Percentiles rank a stretch among this genome's conserved stretches.
These are phyloP conservation scores for Pangasius djambal DNA, from an alignment of 2,797 vertebrate genomes.

Conservation along the genomic window DNA sequence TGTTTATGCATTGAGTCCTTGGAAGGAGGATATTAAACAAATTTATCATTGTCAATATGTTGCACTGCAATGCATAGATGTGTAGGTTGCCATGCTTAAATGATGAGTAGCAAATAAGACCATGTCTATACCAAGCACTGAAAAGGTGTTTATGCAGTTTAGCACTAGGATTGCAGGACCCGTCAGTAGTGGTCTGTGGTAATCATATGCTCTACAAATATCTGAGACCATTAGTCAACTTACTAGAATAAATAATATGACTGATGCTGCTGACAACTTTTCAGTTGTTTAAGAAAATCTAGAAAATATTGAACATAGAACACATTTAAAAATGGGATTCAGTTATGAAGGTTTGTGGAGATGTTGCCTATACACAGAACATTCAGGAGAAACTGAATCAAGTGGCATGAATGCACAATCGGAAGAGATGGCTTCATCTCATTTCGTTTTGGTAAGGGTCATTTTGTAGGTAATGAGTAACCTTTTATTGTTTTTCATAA, in stretches of 20 bases:
- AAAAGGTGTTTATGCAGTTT: background rate
- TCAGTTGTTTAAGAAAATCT: background rate
- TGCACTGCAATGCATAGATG: slow-evolving; percentile 23
- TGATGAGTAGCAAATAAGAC: background rate
- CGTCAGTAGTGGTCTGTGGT: background rate
- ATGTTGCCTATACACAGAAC: background rate
- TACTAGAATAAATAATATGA: background rate
- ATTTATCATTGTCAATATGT: slow-evolving; percentile 53
- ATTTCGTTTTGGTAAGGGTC: background rate
- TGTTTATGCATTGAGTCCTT: slow-evolving; percentile 28
- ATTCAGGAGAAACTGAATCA: background rate
- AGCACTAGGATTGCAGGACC: background rate
- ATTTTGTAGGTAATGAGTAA: background rate
- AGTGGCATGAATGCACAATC: background rate
- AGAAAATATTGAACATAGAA: background rate
- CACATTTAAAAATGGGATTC: background rate
- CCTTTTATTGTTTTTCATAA: background rate
- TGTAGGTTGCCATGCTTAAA: slow-evolving; percentile 37
- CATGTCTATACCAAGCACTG: background rate
- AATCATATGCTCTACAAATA: background rate
- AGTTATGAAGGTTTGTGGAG: background rate
- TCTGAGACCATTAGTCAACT: background rate
- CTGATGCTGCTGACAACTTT: background rate
- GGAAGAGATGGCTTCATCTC: background rate
- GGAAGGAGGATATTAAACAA: slow-evolving; percentile 49